Evolutionary conservation across 2,888 invertebrate species (phyloP).

Genomic region (Coelinius sp.): DNA sequence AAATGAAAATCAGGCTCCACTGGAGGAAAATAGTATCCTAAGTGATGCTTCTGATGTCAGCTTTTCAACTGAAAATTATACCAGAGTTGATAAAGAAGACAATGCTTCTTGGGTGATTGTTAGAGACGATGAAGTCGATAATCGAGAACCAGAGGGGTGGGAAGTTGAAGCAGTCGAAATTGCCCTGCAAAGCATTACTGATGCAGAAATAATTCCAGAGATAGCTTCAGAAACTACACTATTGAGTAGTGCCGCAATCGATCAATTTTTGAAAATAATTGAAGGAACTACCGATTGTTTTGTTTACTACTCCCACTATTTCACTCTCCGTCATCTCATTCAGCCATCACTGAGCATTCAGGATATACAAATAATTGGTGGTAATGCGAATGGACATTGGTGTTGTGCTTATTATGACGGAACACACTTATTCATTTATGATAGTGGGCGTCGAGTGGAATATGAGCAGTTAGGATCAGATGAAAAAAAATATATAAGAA

Average conservation of each 20-base stretch:
- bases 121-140: not conserved
- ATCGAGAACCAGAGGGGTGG: not conserved
- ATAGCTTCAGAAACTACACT: not conserved
- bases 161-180: conserved; percentile 6
- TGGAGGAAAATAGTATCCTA: not conserved
- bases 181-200: conserved; percentile 18
- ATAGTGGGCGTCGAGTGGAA: conserved; percentile 18
- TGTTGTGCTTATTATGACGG: conserved; percentile 34
- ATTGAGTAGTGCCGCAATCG: conserved; percentile 19
- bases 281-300: conserved; percentile 4
- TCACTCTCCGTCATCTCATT: not conserved
- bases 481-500: conserved; percentile 28
- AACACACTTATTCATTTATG: conserved; percentile 4
- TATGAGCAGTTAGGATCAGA: conserved; percentile 8
- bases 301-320: conserved; percentile 17
- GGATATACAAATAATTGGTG: conserved; percentile 41
- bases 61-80: not conserved
- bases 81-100: not conserved
- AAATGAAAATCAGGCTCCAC: not conserved
- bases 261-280: conserved; percentile 29
- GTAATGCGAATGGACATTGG: conserved; percentile 32
- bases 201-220: conserved; percentile 7
- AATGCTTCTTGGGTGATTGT: not conserved
- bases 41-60: not conserved
- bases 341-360: conserved; percentile 7